These are phyloP conservation scores for Austrolebias charrua DNA, from an alignment of 2,797 vertebrate species.

Conservation along the genomic window DNA sequence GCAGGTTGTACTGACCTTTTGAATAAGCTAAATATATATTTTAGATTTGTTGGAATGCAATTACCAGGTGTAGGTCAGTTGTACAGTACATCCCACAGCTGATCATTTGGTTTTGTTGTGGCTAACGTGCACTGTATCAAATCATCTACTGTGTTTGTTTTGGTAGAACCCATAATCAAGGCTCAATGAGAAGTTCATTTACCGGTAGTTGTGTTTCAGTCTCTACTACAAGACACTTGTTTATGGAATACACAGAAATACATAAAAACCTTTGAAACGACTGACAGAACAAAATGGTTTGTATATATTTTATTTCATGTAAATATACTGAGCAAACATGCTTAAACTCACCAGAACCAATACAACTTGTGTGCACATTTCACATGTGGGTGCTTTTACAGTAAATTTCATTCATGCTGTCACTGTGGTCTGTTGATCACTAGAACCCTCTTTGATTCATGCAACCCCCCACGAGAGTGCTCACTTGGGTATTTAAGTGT, in stretches of 20 bases:
- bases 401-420: conserved; percentile 41
- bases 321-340: conserved; percentile 20
- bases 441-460: conserved; percentile 48
- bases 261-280: background rate
- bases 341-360: conserved; percentile 9
- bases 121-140: too few species aligned
- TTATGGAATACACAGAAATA: background rate
- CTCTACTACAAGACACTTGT: background rate
- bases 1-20: too few species aligned
- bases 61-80: too few species aligned
- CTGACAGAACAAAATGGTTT: background rate
- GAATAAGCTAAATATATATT: too few species aligned
- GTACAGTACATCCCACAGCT: too few species aligned
- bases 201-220: background rate
- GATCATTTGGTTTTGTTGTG: too few species aligned
- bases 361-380: conserved; percentile 5
- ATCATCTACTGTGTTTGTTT: too few species aligned
- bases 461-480: conserved; percentile 25
- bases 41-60: too few species aligned
- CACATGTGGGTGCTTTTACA: conserved; percentile 21
- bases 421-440: conserved; percentile 42
- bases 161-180: too few species aligned
- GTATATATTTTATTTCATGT: background rate
- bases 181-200: background rate
- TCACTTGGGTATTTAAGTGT: conserved; percentile 21